A percentile compares a stretch with the other conserved stretches of the same genome.
These are phyloP conservation scores for Coleophora flavipennella DNA, from an alignment of 2,888 invertebrate species.

Conservation along the genomic window DNA sequence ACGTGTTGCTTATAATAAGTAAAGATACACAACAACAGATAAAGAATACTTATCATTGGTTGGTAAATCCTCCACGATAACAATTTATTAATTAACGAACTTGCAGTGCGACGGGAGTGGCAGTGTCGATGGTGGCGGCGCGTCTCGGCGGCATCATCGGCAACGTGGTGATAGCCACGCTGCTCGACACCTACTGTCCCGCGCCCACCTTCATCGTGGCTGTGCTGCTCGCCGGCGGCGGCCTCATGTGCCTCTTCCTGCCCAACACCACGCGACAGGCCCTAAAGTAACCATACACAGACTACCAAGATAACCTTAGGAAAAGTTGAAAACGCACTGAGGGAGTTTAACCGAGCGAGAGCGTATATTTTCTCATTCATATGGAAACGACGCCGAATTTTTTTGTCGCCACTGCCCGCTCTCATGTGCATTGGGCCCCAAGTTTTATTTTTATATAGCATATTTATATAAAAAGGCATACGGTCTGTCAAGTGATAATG, in stretches of 20 bases:
- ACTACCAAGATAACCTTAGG: background rate
- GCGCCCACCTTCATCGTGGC: constrained; percentile 95
- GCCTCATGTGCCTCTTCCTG: constrained; percentile 88
- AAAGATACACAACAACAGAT: too few relatives aligned
- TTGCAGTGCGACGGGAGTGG: constrained; percentile 88
- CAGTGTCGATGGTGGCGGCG: constrained; percentile 91
- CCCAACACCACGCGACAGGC: constrained; percentile 92
- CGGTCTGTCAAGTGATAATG: constrained; percentile 29
- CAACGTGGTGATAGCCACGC: constrained; percentile 89
- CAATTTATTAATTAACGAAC: too few relatives aligned
- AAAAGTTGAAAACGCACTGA: too few relatives aligned
- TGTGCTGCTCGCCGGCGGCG: constrained; percentile 86
- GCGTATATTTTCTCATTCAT: too few relatives aligned
- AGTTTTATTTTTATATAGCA: too few relatives aligned
- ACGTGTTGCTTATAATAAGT: too few relatives aligned
- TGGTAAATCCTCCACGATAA: too few relatives aligned
- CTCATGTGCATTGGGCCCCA: background rate
- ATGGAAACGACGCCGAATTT: too few relatives aligned
- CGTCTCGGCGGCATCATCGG: constrained; percentile 90
- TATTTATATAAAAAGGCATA: constrained; percentile 4
- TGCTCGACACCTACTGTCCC: constrained; percentile 90
- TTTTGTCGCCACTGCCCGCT: too few relatives aligned
- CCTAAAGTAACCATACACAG: constrained; percentile 44
- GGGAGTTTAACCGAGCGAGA: too few relatives aligned
- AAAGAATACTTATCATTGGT: too few relatives aligned